Evolutionary conservation across 2,888 invertebrate species (phyloP).

Genomic region (Eurytoma adleriae): DNA sequence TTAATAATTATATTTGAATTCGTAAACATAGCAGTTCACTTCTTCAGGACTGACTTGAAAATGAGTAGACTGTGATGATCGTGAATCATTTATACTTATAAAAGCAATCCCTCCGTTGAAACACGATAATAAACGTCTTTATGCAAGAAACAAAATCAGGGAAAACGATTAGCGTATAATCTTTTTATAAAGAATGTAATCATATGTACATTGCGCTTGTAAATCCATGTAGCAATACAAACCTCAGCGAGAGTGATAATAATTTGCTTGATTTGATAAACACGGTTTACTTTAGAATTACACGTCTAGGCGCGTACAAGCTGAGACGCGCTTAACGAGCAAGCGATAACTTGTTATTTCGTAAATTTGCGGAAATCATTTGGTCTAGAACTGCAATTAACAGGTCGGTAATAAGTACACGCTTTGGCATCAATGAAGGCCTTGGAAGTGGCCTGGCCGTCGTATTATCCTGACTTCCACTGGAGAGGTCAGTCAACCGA

Average conservation of each 20-base stretch:
- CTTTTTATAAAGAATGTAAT: too few species aligned
- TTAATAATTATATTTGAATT: too few species aligned
- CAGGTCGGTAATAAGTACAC: slow-evolving; percentile 16
- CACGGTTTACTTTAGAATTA: not conserved
- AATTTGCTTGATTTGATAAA: not conserved
- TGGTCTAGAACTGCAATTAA: not conserved
- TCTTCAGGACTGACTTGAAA: too few species aligned
- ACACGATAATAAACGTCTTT: too few species aligned
- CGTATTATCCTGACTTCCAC: slow-evolving; percentile 1
- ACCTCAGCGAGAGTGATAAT: not conserved
- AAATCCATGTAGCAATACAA: not conserved
- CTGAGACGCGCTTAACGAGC: not conserved
- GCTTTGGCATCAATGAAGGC: slow-evolving; percentile 8
- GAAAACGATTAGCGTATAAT: too few species aligned
- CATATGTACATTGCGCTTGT: too few species aligned
- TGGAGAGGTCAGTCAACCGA: slow-evolving; percentile 34
- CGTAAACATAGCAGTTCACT: too few species aligned
- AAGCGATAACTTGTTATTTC: not conserved
- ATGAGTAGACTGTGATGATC: too few species aligned
- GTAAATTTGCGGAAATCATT: slow-evolving; percentile 10
- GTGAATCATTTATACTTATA: too few species aligned
- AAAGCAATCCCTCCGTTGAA: too few species aligned
- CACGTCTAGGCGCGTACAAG: not conserved
- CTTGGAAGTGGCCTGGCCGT: not conserved
- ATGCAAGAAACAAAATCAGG: too few species aligned